phyloP scores from a whole-genome alignment of 30 jellyfish, hydroid and myxozoan species.

The Turritopsis rubra region DNA sequence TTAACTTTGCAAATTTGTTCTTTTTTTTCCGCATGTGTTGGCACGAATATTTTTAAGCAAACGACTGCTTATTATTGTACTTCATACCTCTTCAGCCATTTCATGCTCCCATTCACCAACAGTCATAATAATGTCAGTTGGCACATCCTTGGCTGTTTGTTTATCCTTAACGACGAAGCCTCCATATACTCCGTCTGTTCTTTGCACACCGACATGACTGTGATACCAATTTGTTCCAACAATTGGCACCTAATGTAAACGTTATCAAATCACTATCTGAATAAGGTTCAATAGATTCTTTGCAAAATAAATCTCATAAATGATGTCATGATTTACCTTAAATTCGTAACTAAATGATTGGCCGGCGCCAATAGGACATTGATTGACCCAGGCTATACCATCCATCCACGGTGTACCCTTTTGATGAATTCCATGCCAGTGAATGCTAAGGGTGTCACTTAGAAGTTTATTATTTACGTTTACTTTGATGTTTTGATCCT shows the following conservation, averaged over 20 bases:
- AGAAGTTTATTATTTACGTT: slow-evolving; percentile 51
- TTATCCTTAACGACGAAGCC: slow-evolving; percentile 71
- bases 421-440: slow-evolving; percentile 91
- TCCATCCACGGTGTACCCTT: slow-evolving; percentile 91
- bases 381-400: slow-evolving; percentile 77
- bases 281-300: too few species aligned
- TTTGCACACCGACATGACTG: slow-evolving; percentile 83
- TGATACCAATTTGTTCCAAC: slow-evolving; percentile 92
- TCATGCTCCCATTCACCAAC: slow-evolving; percentile 97
- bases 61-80: too few species aligned
- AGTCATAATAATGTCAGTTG: slow-evolving; percentile 67
- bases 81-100: slow-evolving; percentile 56
- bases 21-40: too few species aligned
- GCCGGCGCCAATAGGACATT: slow-evolving; percentile 93
- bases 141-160: not conserved
- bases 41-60: too few species aligned
- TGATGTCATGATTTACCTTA: not conserved
- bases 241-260: slow-evolving; percentile 52
- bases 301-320: not conserved
- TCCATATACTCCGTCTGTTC: slow-evolving; percentile 82
- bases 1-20: too few species aligned
- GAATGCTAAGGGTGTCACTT: slow-evolving; percentile 67
- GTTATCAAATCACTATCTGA: not conserved
- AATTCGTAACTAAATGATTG: slow-evolving; percentile 8
- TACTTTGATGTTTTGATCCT: slow-evolving; percentile 25